Evolutionary conservation across 2,113 vertebrate genomes (phyloP).

Genomic region (Solea solea): DNA sequence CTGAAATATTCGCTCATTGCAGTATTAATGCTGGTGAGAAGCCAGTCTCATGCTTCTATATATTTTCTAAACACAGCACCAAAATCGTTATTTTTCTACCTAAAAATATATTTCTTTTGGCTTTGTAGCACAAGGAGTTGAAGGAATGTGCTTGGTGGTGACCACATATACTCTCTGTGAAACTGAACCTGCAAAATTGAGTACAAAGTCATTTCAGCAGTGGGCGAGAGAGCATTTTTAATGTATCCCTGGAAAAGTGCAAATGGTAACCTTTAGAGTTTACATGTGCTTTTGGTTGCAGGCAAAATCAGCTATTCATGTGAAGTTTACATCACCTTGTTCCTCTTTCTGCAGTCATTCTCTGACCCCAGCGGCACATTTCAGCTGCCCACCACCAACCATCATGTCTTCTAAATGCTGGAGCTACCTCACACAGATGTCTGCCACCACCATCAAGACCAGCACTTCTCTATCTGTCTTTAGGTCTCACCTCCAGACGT

Average conservation of each 20-base stretch:
- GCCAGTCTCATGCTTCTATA: neutral
- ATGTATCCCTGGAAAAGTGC: constrained; percentile 14
- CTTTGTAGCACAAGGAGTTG: constrained; percentile 6
- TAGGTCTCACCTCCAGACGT: constrained; percentile 89
- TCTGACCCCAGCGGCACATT: constrained; percentile 15
- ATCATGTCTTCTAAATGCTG: neutral
- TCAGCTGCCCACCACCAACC: constrained; percentile 12
- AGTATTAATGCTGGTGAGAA: constrained; percentile 8
- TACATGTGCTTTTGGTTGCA: constrained; percentile 64
- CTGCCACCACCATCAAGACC: neutral
- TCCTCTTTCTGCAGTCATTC: neutral
- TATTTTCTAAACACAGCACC: neutral
- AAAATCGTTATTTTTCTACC: constrained; percentile 1
- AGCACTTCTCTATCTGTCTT: constrained; percentile 4
- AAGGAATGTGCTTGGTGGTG: neutral
- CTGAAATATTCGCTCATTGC: constrained; percentile 31
- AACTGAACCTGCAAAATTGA: constrained; percentile 31
- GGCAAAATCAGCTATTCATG: constrained; percentile 42
- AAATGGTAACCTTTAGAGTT: constrained; percentile 40
- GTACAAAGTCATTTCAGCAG: constrained; percentile 30
- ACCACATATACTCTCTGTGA: constrained; percentile 33
- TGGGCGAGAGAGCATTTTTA: constrained; percentile 26
- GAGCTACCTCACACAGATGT: neutral
- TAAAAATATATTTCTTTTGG: constrained; percentile 16
- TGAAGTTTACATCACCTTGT: neutral